Evolutionary conservation across 2,888 invertebrate species (phyloP), one percentile per base, ranked within the genome.

Genomic region (Tolmerus cingulatus): DNA sequence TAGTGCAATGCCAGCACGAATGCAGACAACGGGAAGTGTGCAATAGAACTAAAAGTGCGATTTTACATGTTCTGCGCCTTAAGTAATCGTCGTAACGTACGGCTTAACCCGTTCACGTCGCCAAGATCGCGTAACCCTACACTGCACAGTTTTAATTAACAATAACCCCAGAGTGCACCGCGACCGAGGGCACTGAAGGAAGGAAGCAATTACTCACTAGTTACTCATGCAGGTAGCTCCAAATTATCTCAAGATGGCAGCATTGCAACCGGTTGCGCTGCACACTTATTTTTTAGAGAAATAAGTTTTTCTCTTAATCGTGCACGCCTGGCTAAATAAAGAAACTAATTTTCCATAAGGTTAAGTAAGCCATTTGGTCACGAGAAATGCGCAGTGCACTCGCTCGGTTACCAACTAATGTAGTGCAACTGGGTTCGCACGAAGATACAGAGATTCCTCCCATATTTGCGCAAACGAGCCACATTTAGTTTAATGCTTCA

Each of bases 201-300:
- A 82, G 82, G 57, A 82, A 82, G 82, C 57, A 82, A 82, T 82
- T 82, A 82, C 82, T 82, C 82, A 57, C n/a, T 37, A 76, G 12
- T 40, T 76, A 37, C 66, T 66, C 37, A 27, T 57, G 37, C 66
- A 57, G 30, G 82, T 27, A 19, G n/a, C 57, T 66, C 30, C 30
- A 34, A 46, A 57, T 57, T 57, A 57, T 14, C 57, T 82, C 12
- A 55, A 82, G 82, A 66, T 37, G 37, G 66, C 66, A 34, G 57
- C 19, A 40, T 40, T 23, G 12, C 46, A 43, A 81, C 81, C 55
- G 81, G 81, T 81, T 81, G 81, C 19, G 19, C 51, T 37, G 30
- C 19, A 66, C 66, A 81, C 34, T 19, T 82, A 23, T 66, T n/a
- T 34, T 27, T 46, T 16, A 46, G 14, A 57, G 66, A 76, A 76